phyloP scores from a whole-genome alignment of 2,113 vertebrate species.

The Isurus oxyrinchus region DNA sequence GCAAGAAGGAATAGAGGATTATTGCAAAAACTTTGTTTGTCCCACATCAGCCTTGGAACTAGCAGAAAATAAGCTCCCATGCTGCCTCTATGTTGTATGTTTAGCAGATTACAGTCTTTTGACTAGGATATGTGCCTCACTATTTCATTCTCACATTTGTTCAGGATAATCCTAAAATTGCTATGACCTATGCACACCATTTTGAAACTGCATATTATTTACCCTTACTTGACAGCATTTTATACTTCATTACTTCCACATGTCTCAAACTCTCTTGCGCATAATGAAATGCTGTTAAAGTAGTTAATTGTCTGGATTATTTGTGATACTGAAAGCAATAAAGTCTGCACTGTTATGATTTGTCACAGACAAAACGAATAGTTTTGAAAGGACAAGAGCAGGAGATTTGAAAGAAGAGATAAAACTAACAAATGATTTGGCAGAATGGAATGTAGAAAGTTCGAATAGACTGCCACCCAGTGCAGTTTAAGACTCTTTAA shows the following conservation, averaged over 20 bases:
- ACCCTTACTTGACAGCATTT: background rate
- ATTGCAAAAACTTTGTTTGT: background rate
- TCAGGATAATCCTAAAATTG: background rate
- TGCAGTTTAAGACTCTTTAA: background rate
- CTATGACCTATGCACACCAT: background rate
- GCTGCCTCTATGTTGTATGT: background rate
- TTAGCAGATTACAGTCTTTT: background rate
- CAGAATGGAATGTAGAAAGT: background rate
- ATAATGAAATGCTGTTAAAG: background rate
- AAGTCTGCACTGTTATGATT: background rate
- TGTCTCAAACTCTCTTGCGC: background rate
- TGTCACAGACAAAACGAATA: background rate
- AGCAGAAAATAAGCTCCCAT: background rate
- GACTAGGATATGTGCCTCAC: background rate
- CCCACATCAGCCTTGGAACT: background rate
- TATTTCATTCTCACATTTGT: background rate
- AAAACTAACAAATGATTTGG: background rate
- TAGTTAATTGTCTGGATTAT: background rate
- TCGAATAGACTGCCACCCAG: background rate
- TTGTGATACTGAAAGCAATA: constrained; percentile 26
- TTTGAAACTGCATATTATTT: constrained; percentile 5
- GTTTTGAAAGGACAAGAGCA: background rate
- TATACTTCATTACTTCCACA: constrained; percentile 8
- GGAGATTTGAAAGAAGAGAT: background rate
- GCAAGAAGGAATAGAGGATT: background rate